A percentile compares a stretch with the other conserved stretches of the same genome.
Evolutionary conservation across 2,113 vertebrate species (phyloP).

Genomic region (Engystomops pustulosus): DNA sequence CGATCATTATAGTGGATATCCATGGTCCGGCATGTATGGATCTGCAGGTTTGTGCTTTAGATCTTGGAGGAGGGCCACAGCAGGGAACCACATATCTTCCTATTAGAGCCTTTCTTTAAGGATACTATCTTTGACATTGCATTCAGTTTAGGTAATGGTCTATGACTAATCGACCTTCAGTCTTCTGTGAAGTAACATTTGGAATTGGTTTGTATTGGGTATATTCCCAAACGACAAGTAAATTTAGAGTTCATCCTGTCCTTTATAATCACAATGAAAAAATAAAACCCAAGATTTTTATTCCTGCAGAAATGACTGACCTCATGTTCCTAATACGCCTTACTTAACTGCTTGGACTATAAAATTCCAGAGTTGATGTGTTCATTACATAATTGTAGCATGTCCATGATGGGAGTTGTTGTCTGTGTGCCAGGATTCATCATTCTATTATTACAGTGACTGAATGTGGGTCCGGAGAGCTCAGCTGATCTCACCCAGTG

Average conservation of each 20-base stretch:
- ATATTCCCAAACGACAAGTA: neutral
- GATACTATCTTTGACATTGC: neutral
- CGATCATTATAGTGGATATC: neutral
- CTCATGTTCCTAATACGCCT: neutral
- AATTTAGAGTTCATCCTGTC: constrained; percentile 22
- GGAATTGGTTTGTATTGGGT: constrained; percentile 5
- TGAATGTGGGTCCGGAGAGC: neutral
- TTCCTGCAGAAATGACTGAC: neutral
- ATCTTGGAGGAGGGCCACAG: neutral
- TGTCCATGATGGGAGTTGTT: constrained; percentile 12
- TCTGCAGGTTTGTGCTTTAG: neutral
- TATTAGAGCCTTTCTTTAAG: too few species aligned
- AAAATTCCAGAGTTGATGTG: constrained; percentile 1
- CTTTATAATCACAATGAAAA: constrained; percentile 30
- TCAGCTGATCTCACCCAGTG: neutral
- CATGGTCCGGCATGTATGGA: neutral
- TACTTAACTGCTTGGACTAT: constrained; percentile 1
- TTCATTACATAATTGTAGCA: constrained; percentile 17
- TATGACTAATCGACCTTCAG: constrained; percentile 9
- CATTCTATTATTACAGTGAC: neutral
- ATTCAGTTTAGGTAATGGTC: constrained; percentile 17
- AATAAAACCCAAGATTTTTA: neutral
- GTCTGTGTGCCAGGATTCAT: neutral
- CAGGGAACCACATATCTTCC: too few species aligned
- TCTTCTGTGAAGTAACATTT: constrained; percentile 1